These are phyloP conservation scores for Sternotherus odoratus DNA, from an alignment of 2,797 vertebrate species.

Conservation along the genomic window DNA sequence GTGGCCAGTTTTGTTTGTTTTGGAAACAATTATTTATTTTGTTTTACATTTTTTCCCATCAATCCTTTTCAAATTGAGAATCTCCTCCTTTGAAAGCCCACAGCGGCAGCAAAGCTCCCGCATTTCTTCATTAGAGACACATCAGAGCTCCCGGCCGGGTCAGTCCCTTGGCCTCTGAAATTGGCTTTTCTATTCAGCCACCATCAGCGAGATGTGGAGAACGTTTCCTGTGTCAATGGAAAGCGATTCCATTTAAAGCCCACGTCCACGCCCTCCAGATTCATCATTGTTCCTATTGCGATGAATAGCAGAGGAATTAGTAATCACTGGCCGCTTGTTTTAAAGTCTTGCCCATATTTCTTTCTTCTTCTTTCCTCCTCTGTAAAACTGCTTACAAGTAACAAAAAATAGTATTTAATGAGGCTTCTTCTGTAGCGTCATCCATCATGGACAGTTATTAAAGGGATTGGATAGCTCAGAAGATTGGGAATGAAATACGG, in stretches of 20 bases:
- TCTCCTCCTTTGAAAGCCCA: fast-evolving
- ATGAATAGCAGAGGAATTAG: slow-evolving; percentile 13
- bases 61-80: not conserved
- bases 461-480: not conserved
- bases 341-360: slow-evolving; percentile 11
- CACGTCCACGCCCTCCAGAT: not conserved
- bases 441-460: not conserved
- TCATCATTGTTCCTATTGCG: not conserved
- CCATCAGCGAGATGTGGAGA: not conserved
- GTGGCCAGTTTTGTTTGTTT: not conserved
- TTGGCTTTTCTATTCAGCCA: not conserved
- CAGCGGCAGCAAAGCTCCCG: not conserved
- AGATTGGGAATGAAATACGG: not conserved
- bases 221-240: not conserved
- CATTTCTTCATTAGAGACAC: not conserved
- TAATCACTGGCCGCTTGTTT: slow-evolving; percentile 44
- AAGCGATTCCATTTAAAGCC: not conserved
- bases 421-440: not conserved
- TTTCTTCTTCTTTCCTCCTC: not conserved
- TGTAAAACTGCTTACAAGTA: slow-evolving; percentile 1
- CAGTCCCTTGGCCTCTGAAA: not conserved
- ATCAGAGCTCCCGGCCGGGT: not conserved
- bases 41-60: not conserved
- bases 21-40: not conserved
- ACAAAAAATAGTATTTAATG: not conserved